Evolutionary conservation across 2,797 vertebrate species (phyloP).

Genomic region (Cebuella pygmaea): DNA sequence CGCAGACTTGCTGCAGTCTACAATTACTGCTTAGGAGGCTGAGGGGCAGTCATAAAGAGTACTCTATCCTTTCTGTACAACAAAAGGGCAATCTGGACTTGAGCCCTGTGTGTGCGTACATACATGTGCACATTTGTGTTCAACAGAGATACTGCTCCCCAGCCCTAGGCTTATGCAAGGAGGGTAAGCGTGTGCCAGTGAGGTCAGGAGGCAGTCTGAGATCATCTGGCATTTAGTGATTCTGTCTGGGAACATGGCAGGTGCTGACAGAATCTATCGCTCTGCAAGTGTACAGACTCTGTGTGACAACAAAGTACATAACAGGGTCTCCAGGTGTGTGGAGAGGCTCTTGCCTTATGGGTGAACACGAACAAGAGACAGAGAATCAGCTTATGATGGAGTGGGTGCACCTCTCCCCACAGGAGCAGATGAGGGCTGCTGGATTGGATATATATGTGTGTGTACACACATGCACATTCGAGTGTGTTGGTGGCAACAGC

Average conservation of each 20-base stretch:
- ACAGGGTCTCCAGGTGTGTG: background rate
- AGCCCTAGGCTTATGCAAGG: background rate
- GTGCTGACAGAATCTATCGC: background rate
- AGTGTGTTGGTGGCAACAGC: background rate
- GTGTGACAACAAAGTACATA: accelerated
- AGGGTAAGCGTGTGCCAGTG: background rate
- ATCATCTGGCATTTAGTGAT: background rate
- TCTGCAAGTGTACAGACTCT: background rate
- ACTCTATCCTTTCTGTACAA: slow-evolving; percentile 61
- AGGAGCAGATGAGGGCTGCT: background rate
- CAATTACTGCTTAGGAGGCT: slow-evolving; percentile 72
- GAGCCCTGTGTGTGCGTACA: background rate
- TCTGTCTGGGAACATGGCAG: background rate
- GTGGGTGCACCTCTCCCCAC: background rate
- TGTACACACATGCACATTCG: accelerated
- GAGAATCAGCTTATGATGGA: too few relatives aligned
- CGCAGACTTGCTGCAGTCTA: slow-evolving; percentile 74
- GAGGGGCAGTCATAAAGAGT: slow-evolving; percentile 66
- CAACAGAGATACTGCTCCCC: background rate
- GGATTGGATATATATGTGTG: background rate
- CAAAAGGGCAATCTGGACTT: slow-evolving; percentile 72
- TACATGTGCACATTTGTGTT: accelerated
- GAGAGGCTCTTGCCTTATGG: background rate
- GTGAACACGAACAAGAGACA: background rate
- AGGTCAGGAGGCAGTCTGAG: background rate